Evolutionary conservation across 2,113 vertebrate species (phyloP).

Genomic region (Malaclemys terrapin): DNA sequence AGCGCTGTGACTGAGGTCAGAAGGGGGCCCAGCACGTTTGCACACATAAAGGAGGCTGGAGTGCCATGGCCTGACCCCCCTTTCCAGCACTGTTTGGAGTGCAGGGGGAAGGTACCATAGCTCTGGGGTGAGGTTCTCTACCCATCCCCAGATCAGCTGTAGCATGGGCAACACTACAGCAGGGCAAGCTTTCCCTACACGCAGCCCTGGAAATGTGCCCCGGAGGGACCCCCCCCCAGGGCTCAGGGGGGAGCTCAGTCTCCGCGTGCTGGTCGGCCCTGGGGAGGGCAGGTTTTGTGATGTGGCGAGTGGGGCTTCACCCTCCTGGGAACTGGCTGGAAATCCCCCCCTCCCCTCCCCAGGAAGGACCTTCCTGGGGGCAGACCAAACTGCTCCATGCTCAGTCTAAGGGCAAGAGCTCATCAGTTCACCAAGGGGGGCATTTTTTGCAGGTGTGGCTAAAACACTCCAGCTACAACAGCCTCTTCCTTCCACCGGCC

Average conservation of each 20-base stretch:
- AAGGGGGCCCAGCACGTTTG: neutral
- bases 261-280: neutral
- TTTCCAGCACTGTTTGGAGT: neutral
- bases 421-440: neutral
- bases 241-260: neutral
- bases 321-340: neutral
- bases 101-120: neutral
- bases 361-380: neutral
- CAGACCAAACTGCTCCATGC: neutral
- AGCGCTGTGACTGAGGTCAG: neutral
- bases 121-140: neutral
- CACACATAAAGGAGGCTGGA: neutral
- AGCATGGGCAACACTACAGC: neutral
- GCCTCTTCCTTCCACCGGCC: no score
- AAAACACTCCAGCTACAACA: no score
- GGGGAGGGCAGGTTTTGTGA: neutral
- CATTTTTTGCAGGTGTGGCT: neutral
- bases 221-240: neutral
- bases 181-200: neutral
- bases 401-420: neutral
- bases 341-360: neutral
- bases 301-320: neutral
- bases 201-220: neutral
- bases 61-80: neutral
- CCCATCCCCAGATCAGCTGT: neutral